Evolutionary conservation across 2,113 vertebrate species (phyloP), one percentile per base, ranked within the genome.

Genomic region (Calidris pygmaea): DNA sequence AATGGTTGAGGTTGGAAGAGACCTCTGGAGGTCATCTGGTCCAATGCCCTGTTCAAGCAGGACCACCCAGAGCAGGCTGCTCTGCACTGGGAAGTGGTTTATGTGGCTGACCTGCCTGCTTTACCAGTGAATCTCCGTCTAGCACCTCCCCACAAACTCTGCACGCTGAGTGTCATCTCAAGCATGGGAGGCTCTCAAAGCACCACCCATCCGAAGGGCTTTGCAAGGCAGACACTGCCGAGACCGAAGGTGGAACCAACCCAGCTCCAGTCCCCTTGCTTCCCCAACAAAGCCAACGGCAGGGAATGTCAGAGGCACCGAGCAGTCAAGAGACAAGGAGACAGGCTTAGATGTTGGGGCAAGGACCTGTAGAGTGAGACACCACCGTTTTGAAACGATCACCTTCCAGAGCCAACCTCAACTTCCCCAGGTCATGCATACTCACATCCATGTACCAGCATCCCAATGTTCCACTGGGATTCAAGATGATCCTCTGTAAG

Each of bases 241-340:
- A 65, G 50, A 74, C 20, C 4, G 1, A 83, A 71, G 39, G 37
- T 13, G 37, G 47, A 71, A 72, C 24, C 50, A 68, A 84, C 32
- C 17, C 24, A 21, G 29, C 48, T 76, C 63, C 34, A 4, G 65
- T 32, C 81, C 47, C 34, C 23, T 26, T 66, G 50, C 48, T 83
- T 67, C 19, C 50, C 6, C 0, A 5, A 16, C 32, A 18, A 81
- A 26, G 60, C 26, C 29, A 78, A 66, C 0, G 0, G 30, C 35
- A 66, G 16, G 23, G 19, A 58, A 74, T 0, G 1, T n/a, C 70
- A 80, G 34, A 88, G 20, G 39, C 5, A 6, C 30, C 32, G 29
- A 88, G 56, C 24, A 48, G 45, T 32, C 47, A 58, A 58, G 32
- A 60, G 45, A 32, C 6, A 48, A 73, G 55, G 35, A 1, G 5